phyloP scores from a whole-genome alignment of 2,113 vertebrate species.

The Cephalophus harveyi region DNA sequence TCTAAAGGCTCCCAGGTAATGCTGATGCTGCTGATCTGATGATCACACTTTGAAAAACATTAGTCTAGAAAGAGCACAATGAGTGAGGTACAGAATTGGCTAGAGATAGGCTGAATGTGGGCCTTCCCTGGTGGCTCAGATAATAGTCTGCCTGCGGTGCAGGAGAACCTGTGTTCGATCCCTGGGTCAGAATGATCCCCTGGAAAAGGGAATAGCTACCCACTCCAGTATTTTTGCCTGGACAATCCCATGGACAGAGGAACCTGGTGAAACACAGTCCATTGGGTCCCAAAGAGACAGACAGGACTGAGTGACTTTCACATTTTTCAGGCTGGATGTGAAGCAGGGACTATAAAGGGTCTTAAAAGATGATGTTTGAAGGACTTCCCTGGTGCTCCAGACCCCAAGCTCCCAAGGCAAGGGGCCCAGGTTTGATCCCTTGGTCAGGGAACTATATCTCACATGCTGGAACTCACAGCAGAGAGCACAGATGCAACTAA shows the following conservation, averaged over 20 bases:
- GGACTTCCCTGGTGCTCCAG: background rate
- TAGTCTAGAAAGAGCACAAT: background rate
- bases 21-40: background rate
- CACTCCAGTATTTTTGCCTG: background rate
- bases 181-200: background rate
- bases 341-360: background rate
- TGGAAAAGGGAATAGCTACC: background rate
- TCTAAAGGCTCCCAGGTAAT: background rate
- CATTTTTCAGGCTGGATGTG: background rate
- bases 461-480: background rate
- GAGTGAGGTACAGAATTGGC: background rate
- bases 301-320: background rate
- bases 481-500: background rate
- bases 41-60: background rate
- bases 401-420: background rate
- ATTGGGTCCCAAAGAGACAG: background rate
- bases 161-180: background rate
- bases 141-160: accelerated
- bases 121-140: background rate
- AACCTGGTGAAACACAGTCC: background rate
- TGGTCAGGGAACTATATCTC: background rate
- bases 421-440: background rate
- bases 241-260: background rate
- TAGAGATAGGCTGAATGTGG: background rate
- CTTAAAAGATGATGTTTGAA: background rate